A percentile compares a stretch with the other conserved stretches of the same genome.
These are phyloP conservation scores for Microctenopoma lineatum DNA, from an alignment of 2,797 vertebrate genomes.

Conservation along the genomic window DNA sequence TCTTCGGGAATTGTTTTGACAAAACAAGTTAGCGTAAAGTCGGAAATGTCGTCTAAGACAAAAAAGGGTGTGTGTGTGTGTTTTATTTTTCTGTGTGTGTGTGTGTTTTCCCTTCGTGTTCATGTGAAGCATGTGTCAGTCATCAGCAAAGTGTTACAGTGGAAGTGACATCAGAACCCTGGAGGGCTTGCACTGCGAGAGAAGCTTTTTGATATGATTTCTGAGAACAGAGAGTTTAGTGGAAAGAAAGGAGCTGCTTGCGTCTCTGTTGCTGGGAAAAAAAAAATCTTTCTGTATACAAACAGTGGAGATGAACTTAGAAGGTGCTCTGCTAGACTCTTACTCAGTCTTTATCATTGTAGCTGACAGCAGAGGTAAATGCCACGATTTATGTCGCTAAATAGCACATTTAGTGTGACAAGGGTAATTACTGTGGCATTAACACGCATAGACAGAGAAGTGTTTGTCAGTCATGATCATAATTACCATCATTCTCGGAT, in stretches of 20 bases:
- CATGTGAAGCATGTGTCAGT: constrained; percentile 85
- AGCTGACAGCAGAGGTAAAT: constrained; percentile 73
- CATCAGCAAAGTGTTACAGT: constrained; percentile 84
- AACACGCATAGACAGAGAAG: constrained; percentile 62
- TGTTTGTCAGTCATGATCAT: constrained; percentile 74
- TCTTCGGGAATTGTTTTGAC: constrained; percentile 88
- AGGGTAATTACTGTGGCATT: constrained; percentile 77
- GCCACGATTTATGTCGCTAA: constrained; percentile 68
- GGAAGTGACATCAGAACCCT: constrained; percentile 88
- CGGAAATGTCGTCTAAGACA: constrained; percentile 80
- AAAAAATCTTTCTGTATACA: constrained; percentile 74
- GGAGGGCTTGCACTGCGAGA: constrained; percentile 85
- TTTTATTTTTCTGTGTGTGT: constrained; percentile 39
- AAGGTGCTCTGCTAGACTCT: constrained; percentile 76
- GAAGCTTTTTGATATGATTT: constrained; percentile 85
- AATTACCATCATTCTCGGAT: constrained; percentile 69
- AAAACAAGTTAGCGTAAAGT: constrained; percentile 88
- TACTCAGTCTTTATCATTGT: constrained; percentile 67
- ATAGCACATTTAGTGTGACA: constrained; percentile 74
- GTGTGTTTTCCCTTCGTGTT: constrained; percentile 49
- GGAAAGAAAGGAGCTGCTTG: constrained; percentile 78
- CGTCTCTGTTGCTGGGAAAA: constrained; percentile 72
- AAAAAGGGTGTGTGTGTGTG: constrained; percentile 74
- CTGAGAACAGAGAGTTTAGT: constrained; percentile 83
- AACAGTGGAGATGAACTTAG: constrained; percentile 79